These are phyloP conservation scores for Hemicrepidius hirtus DNA, from an alignment of 2,888 invertebrate species.

Conservation along the genomic window DNA sequence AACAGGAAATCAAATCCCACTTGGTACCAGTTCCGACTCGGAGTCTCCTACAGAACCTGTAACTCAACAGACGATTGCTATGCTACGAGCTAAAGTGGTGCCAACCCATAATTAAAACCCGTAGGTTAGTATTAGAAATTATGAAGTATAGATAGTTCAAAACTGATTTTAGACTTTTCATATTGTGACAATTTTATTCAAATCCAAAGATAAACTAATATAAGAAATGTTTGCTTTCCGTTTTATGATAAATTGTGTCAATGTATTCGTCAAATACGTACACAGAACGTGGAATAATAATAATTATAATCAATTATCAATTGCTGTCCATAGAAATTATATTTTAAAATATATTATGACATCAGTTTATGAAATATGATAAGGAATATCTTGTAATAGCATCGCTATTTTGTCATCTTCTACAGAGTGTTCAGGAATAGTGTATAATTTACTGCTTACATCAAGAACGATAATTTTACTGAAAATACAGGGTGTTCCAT, in stretches of 20 bases:
- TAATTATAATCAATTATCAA: too few relatives aligned
- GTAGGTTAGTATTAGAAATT: conserved; percentile 34
- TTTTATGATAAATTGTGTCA: conserved; percentile 14
- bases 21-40: conserved; percentile 73
- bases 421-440: too few relatives aligned
- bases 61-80: conserved; percentile 71
- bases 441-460: too few relatives aligned
- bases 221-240: background rate
- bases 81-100: conserved; percentile 70
- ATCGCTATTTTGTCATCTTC: too few relatives aligned
- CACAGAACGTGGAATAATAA: background rate
- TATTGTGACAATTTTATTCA: conserved; percentile 19
- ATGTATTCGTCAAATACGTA: conserved; percentile 1
- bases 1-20: conserved; percentile 61
- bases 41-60: conserved; percentile 75
- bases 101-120: conserved; percentile 60
- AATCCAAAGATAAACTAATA: background rate
- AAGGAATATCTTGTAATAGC: too few relatives aligned
- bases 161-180: conserved; percentile 26
- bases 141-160: conserved; percentile 35
- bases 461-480: too few relatives aligned
- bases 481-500: too few relatives aligned
- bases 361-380: too few relatives aligned
- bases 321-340: too few relatives aligned
- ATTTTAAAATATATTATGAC: too few relatives aligned